Evolutionary conservation across 2,113 vertebrate species (phyloP), one percentile per base, ranked within the genome.

Genomic region (Zosterops lateralis): DNA sequence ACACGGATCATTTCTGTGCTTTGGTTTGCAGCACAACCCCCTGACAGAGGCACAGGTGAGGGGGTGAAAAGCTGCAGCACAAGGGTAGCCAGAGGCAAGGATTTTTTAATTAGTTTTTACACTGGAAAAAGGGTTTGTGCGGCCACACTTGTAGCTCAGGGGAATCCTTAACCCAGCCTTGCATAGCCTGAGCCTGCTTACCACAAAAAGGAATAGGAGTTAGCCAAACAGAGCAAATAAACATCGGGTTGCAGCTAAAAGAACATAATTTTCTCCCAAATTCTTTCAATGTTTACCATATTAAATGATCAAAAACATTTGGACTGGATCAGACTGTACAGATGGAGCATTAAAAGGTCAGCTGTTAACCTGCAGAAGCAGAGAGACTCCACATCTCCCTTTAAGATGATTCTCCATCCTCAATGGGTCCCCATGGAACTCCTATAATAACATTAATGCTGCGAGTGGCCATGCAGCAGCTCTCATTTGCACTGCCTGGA

Each of bases 81-180:
- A 34, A 88, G 83, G 75, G 85, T 86, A 94, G 88, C 82, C 82
- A 77, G 92, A 96, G 90, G 93, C 96, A 96, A 85, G 88, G 70
- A 56, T 44, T 90, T 92, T 93, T 88, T 64, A 90, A 95, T 96
- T 93, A 81, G 79, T 71, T 95, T 90, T 90, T 80, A 71, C 56
- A 40, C 26, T 40, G 72, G 48, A 60, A 83, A 86, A 84, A 86
- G 56, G 19, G 34, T 77, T 95, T 90, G 7, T 94, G 90, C 3
- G 14, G 64, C 68, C 88, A 95, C 82, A 70, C 42, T 92, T 80
- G 36, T 64, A 80, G 93, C 93, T 88, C 93, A 83, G 47, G 94
- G 91, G 92, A 93, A 82, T 93, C 74, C 77, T 95, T 91, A 94
- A 85, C 54, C 24, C 89, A 95, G 74, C 62, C 77, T 92, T 94